Base-by-base conservation (phyloP, 2,888 invertebrate genomes). In the Crocallis elinguaria region DNA sequence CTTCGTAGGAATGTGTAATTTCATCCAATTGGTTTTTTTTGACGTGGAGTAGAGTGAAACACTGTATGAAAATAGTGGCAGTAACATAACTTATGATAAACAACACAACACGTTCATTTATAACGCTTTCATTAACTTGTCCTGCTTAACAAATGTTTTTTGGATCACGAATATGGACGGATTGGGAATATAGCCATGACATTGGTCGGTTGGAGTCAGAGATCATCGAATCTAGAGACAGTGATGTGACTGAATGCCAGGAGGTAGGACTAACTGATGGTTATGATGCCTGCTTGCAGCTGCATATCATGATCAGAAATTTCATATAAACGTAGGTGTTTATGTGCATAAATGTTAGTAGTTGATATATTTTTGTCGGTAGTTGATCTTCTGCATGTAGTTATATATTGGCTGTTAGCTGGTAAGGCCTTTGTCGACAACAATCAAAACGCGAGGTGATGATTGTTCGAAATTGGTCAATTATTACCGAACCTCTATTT, bases 1-100 rank as follows among this genome's bases (percentile, higher is more conserved):
- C 65, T 59, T 60, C 67, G 62, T 55, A 69, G 71, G 77, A 79
- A 84, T 81, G 77, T 83, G 80, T 86, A 84, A 86, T 86, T 86
- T 78, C 72, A 82, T 82, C 78, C 74, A 82, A 85, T 85, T 82
- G 77, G 64, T 72, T 74, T 79, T n/a, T 75, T 74, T 73, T 67
- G 29, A 41, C 29, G 42, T 37, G 42, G 16, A 21, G 14, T 9
- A 6, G 44, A 27, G n/a, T 35, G 21, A 16, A 19, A 60, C 61
- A 52, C 51, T 49, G 49, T 51, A 35, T 27, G 29, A 27, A 44
- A 49, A 19, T 14, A 21, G 8, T 16, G 6, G 36, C 48, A 53
- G 46, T 53, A 46, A 27, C 39, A 5, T 19, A 45, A 35, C 45
- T 52, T 32, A 9, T 35, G 6, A 33, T 23, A 5, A 7, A n/a